phyloP scores from a whole-genome alignment of 2,888 invertebrate species.

The Rhorus exstirpatorius region DNA sequence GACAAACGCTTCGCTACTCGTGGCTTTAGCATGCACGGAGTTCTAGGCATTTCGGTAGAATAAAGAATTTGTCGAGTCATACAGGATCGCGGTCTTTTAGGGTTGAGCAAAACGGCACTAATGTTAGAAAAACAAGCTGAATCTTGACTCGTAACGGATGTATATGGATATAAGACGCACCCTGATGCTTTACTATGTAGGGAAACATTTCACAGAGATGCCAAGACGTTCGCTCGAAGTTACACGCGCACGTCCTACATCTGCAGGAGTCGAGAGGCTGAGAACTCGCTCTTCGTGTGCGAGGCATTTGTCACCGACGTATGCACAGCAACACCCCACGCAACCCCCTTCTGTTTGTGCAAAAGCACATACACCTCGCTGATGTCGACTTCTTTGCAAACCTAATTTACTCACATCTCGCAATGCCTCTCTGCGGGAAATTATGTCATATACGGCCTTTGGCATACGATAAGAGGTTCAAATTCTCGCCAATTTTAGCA shows the following conservation, averaged over 20 bases:
- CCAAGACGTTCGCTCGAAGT: constrained; percentile 2
- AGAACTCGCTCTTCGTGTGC: constrained; percentile 38
- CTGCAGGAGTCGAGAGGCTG: constrained; percentile 51
- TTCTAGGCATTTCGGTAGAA: too few species aligned
- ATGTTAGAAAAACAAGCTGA: constrained; percentile 81
- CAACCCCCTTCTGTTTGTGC: constrained; percentile 82
- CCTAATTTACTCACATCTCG: constrained; percentile 81
- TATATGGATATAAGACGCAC: constrained; percentile 29
- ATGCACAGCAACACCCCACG: constrained; percentile 70
- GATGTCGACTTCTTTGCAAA: constrained; percentile 85
- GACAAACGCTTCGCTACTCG: too few species aligned
- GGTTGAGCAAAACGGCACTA: constrained; percentile 81
- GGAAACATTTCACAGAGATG: constrained; percentile 42
- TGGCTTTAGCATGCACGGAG: too few species aligned
- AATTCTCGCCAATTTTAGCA: neutral
- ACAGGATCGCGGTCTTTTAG: constrained; percentile 35
- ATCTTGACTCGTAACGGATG: constrained; percentile 58
- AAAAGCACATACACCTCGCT: constrained; percentile 80
- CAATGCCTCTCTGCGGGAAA: constrained; percentile 72
- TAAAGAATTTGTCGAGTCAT: too few species aligned
- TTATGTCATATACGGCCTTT: constrained; percentile 72
- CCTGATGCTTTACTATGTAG: constrained; percentile 38
- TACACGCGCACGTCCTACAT: neutral
- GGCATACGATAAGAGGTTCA: neutral
- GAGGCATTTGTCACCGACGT: constrained; percentile 82